Conservation (phyloP, 2,113 vertebrate genomes). For the Clarias gariepinus region DNA sequence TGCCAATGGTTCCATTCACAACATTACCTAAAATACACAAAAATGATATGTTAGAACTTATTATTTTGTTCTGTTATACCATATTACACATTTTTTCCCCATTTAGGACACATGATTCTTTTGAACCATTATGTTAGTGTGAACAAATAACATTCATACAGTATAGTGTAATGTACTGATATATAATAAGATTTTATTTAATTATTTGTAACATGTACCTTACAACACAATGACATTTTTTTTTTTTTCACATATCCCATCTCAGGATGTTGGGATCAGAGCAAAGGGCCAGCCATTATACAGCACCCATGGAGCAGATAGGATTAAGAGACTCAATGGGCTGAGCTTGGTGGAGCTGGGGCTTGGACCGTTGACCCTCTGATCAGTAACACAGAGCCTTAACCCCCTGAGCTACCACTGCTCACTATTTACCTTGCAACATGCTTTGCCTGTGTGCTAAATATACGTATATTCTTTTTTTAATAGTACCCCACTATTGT, state of each 20-base stretch:
- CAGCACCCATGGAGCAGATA: no score
- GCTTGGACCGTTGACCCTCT: no score
- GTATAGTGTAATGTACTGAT: neutral
- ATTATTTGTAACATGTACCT: no score
- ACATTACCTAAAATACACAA: conserved; percentile 82
- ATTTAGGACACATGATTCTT: neutral
- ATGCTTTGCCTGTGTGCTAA: neutral
- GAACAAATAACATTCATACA: neutral
- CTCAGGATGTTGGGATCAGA: no score
- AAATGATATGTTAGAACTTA: conserved; percentile 9
- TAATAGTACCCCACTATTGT: neutral
- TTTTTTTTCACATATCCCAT: no score
- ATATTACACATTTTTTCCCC: neutral
- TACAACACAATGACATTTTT: no score
- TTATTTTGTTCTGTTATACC: neutral
- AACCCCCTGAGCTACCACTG: no score
- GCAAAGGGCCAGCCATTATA: no score
- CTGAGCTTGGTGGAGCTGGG: no score
- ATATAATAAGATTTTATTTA: neutral
- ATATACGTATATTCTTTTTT: neutral
- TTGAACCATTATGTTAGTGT: neutral
- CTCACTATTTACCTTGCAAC: neutral
- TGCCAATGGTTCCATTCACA: conserved; percentile 97
- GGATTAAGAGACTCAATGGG: no score
- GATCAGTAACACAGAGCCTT: no score